Evolutionary conservation across 2,888 invertebrate species (phyloP), one percentile per base, ranked within the genome.

Genomic region (Trissolcus brochymenae): DNA sequence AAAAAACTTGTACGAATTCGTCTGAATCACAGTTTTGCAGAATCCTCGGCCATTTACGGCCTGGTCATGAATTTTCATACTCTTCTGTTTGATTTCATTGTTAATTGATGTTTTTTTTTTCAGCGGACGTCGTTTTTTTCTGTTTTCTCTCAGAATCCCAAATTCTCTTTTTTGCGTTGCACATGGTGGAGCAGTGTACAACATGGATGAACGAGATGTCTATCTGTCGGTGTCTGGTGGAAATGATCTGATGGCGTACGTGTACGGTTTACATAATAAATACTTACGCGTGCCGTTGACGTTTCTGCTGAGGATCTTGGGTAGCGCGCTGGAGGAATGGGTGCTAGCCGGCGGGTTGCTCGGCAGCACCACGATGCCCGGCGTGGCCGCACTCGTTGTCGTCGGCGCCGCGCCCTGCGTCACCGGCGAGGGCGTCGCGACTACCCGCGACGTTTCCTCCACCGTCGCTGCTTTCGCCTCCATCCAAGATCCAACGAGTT

Each of bases 241-340:
- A 55, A 55, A 65, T 65, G 43, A 43, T 43, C 46, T 29, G 1
- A n/a, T 11, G 16, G 46, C 46, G 60, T 67, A 68, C 74, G 74
- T 59, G 68, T 51, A 50, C 55, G 54, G 64, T 29, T 49, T 64
- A 55, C 62, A 1, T 56, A 64, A 21, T 66, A 87, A 64, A 21
- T 66, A 87, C 89, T 89, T 82, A 89, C 88, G 84, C 77, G 88
- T 89, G 81, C 89, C 88, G 80, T 89, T 89, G 83, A 87, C 85
- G 81, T 89, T 89, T 74, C 88, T 86, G 80, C 89, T 87, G 80
- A 89, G 82, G 80, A 89, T 89, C 80, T 84, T 87, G 60, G 87
- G 85, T 6, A 84, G 81, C 11, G 78, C 75, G 66, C 80, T 14
- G 66, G 67, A 50, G 49, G 72, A 61, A 54, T 78, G 80, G 35